phyloP scores from a whole-genome alignment of 2,888 invertebrate species.

The Heliothis peltigera region DNA sequence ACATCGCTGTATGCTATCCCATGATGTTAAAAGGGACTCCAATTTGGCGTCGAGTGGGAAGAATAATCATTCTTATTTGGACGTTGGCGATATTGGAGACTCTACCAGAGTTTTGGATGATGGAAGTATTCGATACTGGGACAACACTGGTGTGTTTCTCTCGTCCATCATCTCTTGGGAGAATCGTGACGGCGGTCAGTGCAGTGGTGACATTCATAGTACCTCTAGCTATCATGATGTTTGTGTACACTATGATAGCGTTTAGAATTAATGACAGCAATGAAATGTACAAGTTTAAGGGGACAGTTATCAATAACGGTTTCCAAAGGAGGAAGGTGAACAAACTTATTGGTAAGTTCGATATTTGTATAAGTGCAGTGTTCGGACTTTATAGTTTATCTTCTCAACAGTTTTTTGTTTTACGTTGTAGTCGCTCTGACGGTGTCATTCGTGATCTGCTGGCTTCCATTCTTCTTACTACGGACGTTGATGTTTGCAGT shows the following conservation, averaged over 20 bases:
- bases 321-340: constrained; percentile 64
- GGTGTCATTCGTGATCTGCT: constrained; percentile 82
- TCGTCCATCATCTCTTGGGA: constrained; percentile 29
- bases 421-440: constrained; percentile 81
- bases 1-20: constrained; percentile 63
- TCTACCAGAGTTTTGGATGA: constrained; percentile 56
- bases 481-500: constrained; percentile 70
- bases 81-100: constrained; percentile 61
- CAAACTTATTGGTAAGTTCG: constrained; percentile 64
- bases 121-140: constrained; percentile 56
- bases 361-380: constrained; percentile 1
- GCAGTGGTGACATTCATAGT: constrained; percentile 60
- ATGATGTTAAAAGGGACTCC: constrained; percentile 53
- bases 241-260: constrained; percentile 64
- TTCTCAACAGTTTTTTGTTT: constrained; percentile 19
- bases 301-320: constrained; percentile 58
- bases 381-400: neutral
- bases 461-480: constrained; percentile 80
- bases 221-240: constrained; percentile 62
- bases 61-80: constrained; percentile 59
- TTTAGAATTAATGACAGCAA: constrained; percentile 60
- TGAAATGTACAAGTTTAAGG: constrained; percentile 48
- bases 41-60: constrained; percentile 55
- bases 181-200: constrained; percentile 46
- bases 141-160: constrained; percentile 54